phyloP scores from a whole-genome alignment of 2,797 vertebrate genomes.

The Poeciliopsis paucimaculata region DNA sequence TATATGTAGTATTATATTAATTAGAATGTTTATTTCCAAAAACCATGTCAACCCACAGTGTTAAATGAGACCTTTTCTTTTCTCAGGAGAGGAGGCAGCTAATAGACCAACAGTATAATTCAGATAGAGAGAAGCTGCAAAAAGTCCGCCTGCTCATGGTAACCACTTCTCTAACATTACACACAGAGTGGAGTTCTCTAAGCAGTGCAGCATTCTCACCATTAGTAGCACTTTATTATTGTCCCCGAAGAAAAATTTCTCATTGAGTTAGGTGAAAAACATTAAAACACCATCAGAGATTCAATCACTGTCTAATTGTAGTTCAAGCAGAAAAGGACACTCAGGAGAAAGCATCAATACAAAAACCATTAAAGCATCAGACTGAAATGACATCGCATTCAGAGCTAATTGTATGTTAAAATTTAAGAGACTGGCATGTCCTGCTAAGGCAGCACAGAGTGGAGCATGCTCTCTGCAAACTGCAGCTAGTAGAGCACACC shows the following conservation, averaged over 20 bases:
- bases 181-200: background rate
- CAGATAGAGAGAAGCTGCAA: constrained; percentile 92
- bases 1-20: background rate
- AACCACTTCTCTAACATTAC: constrained; percentile 44
- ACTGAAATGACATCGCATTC: background rate
- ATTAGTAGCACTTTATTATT: background rate
- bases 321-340: background rate
- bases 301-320: background rate
- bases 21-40: background rate
- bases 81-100: constrained; percentile 86
- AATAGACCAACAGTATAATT: constrained; percentile 88
- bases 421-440: rapidly evolving
- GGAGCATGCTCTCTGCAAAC: background rate
- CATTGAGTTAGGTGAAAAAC: background rate
- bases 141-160: constrained; percentile 97
- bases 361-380: background rate
- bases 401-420: background rate
- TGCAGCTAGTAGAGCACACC: background rate
- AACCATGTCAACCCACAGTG: background rate
- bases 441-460: background rate
- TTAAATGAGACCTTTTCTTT: background rate
- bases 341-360: background rate
- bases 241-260: background rate
- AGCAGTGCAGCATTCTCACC: background rate
- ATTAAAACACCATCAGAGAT: background rate